Evolutionary conservation across 2,797 vertebrate species (phyloP), one percentile per base, ranked within the genome.

Genomic region (Centropyge bicolor): DNA sequence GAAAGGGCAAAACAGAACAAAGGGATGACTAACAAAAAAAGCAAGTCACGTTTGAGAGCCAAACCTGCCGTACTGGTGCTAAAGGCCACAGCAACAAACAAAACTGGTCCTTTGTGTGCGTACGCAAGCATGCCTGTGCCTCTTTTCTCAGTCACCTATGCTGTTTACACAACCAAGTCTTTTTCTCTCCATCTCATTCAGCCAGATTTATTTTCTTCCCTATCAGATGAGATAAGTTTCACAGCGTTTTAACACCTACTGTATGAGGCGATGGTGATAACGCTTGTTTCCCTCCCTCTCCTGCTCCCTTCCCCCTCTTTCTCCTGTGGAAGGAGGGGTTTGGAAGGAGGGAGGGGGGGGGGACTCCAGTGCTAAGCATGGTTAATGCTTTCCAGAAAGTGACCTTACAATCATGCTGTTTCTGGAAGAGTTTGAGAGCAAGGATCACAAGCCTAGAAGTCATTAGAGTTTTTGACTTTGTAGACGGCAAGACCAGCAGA

Each of bases 151-250:
- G 85, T 80, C 82, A 86, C 49, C 78, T 82, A 67, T 55, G 55
- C 67, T 92, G 88, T 94, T 95, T 91, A 90, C 89, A 90, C 88
- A 93, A 93, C 91, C 81, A 7, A 49, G 63, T 46, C 60, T 74
- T 80, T 88, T 78, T 85, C 76, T 56, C 86, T 86, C 64, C 73
- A 71, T 86, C 80, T 88, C 77, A 71, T 86, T 85, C 81, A 68
- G 81, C 51, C 84, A 85, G 78, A 90, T 91, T 91, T 87, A 74
- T 92, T 91, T 89, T 84, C 78, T 62, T 74, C 10, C 76, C 86
- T 91, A 94, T 96, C 93, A 93, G 93, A 95, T 95, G 62, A 92
- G 93, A 95, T 93, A 93, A 92, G 82, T 86, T 85, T 90, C 86
- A 93, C 91, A 74, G 80, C 31, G 31, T 83, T 94, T 95, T 94